phyloP scores from a whole-genome alignment of 2,113 vertebrate species.

The Onychostruthus taczanowskii region DNA sequence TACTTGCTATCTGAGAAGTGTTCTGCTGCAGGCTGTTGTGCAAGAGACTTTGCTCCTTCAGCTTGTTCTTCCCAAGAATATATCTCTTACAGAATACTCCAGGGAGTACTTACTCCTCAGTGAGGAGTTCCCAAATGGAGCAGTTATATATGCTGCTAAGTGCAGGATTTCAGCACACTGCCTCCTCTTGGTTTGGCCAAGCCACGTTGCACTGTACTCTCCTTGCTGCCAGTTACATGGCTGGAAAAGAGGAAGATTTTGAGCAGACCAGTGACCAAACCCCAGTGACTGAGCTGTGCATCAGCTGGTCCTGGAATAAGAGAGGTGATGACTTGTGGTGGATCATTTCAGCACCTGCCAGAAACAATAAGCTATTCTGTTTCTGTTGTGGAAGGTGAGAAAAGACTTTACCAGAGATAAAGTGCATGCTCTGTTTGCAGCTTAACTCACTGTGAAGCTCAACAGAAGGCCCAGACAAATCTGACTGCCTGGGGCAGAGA shows the following conservation, averaged over 20 bases:
- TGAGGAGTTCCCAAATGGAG: not conserved
- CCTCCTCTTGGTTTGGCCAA: not conserved
- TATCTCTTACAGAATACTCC: not conserved
- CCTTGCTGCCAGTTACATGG: not conserved
- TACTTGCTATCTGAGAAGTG: not conserved
- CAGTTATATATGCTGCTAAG: not conserved
- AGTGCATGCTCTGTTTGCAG: not conserved
- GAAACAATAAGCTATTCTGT: not conserved
- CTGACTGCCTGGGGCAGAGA: not conserved
- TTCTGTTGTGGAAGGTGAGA: not conserved
- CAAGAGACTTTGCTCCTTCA: not conserved
- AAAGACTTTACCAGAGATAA: not conserved
- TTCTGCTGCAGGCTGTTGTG: not conserved
- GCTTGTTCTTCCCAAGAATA: not conserved
- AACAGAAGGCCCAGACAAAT: not conserved
- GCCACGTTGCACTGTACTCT: not conserved
- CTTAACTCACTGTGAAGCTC: not conserved
- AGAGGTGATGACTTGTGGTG: not conserved
- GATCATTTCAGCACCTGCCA: not conserved
- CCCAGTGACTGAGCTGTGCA: not conserved
- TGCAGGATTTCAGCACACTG: not conserved
- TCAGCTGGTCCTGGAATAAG: not conserved
- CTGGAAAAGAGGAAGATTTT: not conserved
- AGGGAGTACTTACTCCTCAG: not conserved
- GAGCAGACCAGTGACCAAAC: not conserved